A percentile compares a stretch with the other conserved stretches of the same genome.
phyloP scores from a whole-genome alignment of 1,140 invertebrate species.

The Sinonovacula constricta region DNA sequence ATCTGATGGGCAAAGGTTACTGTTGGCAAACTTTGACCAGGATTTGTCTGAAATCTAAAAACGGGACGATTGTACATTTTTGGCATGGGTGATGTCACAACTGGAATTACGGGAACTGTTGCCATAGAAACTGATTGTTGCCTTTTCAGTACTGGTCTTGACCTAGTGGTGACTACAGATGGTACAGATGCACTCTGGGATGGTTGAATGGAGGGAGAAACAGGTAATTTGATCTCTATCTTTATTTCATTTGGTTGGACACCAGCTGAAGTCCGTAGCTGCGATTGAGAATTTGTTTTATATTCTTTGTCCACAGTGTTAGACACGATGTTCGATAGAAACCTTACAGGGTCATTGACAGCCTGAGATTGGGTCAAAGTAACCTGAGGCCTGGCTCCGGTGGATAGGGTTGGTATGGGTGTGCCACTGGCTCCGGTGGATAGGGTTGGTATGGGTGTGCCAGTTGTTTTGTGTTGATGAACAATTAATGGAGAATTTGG shows the following conservation, averaged over 20 bases:
- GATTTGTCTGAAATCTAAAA: conserved; percentile 31
- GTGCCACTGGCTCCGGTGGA: not conserved
- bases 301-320: conserved; percentile 34
- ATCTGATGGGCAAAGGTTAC: too few relatives aligned
- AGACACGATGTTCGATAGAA: conserved; percentile 39
- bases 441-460: not conserved
- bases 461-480: too few relatives aligned
- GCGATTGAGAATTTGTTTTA: not conserved
- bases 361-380: too few relatives aligned
- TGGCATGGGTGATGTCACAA: not conserved
- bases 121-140: conserved; percentile 30
- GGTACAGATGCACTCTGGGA: not conserved
- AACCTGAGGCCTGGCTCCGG: too few relatives aligned
- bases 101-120: conserved; percentile 2
- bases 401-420: not conserved
- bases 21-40: too few relatives aligned
- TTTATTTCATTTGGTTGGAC: conserved; percentile 50
- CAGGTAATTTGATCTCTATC: conserved; percentile 56
- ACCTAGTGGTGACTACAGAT: not conserved
- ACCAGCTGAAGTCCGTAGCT: not conserved
- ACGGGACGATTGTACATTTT: conserved; percentile 2
- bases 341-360: conserved; percentile 45
- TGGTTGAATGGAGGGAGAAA: not conserved
- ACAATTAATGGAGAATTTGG: too few relatives aligned
- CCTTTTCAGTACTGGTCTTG: conserved; percentile 18